These are phyloP conservation scores for Sisyra terminalis DNA, from an alignment of 2,888 invertebrate genomes.

Conservation along the genomic window DNA sequence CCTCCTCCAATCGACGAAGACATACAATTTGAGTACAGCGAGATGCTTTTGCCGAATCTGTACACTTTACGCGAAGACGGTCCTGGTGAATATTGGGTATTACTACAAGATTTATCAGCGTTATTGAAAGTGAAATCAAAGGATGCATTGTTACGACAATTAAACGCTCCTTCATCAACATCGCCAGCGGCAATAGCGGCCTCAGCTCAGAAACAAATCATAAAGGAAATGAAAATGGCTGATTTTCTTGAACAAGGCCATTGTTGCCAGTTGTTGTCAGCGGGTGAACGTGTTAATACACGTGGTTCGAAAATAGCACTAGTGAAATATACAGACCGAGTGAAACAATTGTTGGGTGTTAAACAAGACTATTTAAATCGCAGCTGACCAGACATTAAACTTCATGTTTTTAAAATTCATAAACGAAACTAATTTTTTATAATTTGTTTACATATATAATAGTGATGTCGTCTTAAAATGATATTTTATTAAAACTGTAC, in stretches of 20 bases:
- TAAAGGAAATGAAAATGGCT: slow-evolving; percentile 50
- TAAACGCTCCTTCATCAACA: slow-evolving; percentile 36
- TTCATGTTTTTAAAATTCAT: no score
- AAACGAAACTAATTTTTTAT: no score
- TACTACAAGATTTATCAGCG: slow-evolving; percentile 63
- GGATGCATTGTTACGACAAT: slow-evolving; percentile 60
- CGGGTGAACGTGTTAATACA: slow-evolving; percentile 64
- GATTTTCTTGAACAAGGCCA: slow-evolving; percentile 69
- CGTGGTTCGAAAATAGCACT: slow-evolving; percentile 67
- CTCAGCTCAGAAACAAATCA: slow-evolving; percentile 12
- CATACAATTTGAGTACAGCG: slow-evolving; percentile 57
- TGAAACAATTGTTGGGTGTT: slow-evolving; percentile 64
- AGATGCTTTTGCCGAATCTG: slow-evolving; percentile 61
- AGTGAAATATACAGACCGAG: slow-evolving; percentile 70
- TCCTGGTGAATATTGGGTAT: slow-evolving; percentile 59
- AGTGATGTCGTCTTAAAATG: no score
- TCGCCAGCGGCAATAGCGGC: slow-evolving; percentile 22
- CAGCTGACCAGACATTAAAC: no score
- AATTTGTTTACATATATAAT: no score
- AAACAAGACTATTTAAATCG: slow-evolving; percentile 25
- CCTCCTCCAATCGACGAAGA: slow-evolving; percentile 31
- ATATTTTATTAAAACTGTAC: no score
- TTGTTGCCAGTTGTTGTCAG: slow-evolving; percentile 61
- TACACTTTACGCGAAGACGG: slow-evolving; percentile 51
- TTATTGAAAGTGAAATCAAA: slow-evolving; percentile 65